A percentile compares a stretch with the other conserved stretches of the same genome.
Evolutionary conservation across 2,888 invertebrate genomes (phyloP).

Genomic region (Caenorhabditis sp.): DNA sequence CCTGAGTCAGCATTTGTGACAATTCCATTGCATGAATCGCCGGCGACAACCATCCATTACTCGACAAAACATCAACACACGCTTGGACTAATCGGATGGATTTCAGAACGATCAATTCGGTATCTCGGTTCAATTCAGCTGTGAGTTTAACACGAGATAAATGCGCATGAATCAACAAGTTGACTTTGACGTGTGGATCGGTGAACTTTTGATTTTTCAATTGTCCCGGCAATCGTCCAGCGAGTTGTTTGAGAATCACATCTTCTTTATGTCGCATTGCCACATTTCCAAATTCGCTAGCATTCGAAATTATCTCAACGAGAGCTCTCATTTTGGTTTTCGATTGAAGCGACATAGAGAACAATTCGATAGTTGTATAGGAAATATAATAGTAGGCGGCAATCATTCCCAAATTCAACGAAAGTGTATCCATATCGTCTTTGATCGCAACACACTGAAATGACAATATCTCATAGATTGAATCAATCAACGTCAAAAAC

Average conservation of each 20-base stretch:
- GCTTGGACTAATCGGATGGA: slow-evolving; percentile 77
- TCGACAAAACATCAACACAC: slow-evolving; percentile 87
- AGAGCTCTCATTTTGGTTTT: slow-evolving; percentile 97
- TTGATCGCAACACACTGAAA: slow-evolving; percentile 87
- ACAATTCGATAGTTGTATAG: slow-evolving; percentile 97
- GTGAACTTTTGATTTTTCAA: slow-evolving; percentile 83
- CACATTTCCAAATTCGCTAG: slow-evolving; percentile 93
- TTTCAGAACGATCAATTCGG: slow-evolving; percentile 82
- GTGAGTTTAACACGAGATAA: slow-evolving; percentile 90
- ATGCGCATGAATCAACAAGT: slow-evolving; percentile 92
- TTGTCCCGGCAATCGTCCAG: slow-evolving; percentile 77
- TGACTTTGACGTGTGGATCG: slow-evolving; percentile 94
- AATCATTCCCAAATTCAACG: slow-evolving; percentile 98
- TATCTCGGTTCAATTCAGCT: slow-evolving; percentile 94
- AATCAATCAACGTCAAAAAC: neutral
- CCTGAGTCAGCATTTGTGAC: slow-evolving; percentile 99
- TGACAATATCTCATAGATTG: neutral
- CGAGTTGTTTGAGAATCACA: slow-evolving; percentile 78
- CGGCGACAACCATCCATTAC: slow-evolving; percentile 96
- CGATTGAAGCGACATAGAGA: slow-evolving; percentile 92
- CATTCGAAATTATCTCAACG: slow-evolving; percentile 95
- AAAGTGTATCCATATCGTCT: slow-evolving; percentile 95
- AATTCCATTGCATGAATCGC: slow-evolving; percentile 99
- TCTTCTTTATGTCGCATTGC: slow-evolving; percentile 95
- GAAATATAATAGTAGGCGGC: slow-evolving; percentile 99